Conservation (phyloP, 2,888 invertebrate species). For the Dorcus hopei region DNA sequence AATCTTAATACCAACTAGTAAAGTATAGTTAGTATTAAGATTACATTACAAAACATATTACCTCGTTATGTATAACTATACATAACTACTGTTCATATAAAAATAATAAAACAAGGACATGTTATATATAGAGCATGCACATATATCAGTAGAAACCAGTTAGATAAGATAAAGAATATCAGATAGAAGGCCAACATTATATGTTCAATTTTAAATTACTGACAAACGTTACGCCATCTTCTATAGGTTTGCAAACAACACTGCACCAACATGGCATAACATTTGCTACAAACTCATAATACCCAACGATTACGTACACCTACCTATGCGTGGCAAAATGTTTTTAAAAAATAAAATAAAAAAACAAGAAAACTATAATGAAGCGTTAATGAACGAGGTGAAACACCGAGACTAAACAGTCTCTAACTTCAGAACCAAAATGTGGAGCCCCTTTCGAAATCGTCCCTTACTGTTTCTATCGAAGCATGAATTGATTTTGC, state of each 20-base stretch:
- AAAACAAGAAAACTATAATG: constrained; percentile 29
- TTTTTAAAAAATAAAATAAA: constrained; percentile 28
- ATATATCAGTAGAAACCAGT: constrained; percentile 40
- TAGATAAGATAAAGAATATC: constrained; percentile 46
- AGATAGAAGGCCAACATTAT: constrained; percentile 52
- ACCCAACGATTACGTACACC: constrained; percentile 41
- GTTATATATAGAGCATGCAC: constrained; percentile 43
- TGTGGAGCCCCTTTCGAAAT: constrained; percentile 18
- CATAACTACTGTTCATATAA: constrained; percentile 21
- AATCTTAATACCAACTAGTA: background rate
- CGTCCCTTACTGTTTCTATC: background rate
- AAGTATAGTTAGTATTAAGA: background rate
- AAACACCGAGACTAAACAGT: constrained; percentile 46
- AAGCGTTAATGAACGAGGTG: constrained; percentile 33
- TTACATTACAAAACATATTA: constrained; percentile 3
- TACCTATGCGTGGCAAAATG: constrained; percentile 46
- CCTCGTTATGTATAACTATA: constrained; percentile 19
- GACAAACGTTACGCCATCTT: constrained; percentile 21
- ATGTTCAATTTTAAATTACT: constrained; percentile 26
- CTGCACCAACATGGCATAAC: constrained; percentile 8
- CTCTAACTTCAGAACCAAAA: constrained; percentile 44
- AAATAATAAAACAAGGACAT: constrained; percentile 9
- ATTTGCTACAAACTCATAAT: constrained; percentile 22
- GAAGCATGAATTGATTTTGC: background rate
- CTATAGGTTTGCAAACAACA: too few species aligned